These are phyloP conservation scores for Rutpela maculata DNA, from an alignment of 2,888 invertebrate genomes.

Conservation along the genomic window DNA sequence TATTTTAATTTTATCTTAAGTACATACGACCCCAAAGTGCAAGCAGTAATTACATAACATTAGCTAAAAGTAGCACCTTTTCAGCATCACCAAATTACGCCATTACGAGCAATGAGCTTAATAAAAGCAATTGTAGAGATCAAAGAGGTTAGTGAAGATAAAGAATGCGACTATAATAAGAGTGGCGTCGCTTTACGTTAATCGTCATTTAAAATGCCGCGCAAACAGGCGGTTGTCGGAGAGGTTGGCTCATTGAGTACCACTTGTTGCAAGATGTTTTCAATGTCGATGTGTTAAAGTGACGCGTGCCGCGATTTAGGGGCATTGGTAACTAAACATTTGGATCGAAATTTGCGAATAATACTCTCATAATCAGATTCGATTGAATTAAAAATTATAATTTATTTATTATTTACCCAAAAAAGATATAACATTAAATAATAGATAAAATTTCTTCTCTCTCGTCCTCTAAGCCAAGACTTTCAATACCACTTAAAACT, in stretches of 20 bases:
- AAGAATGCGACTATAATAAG: constrained; percentile 70
- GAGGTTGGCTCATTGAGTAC: constrained; percentile 17
- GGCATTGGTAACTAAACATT: no score
- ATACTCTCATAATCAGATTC: no score
- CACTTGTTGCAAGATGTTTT: constrained; percentile 14
- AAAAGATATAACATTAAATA: no score
- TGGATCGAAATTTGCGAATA: no score
- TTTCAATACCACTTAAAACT: no score
- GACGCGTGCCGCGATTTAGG: neutral
- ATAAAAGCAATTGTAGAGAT: constrained; percentile 65
- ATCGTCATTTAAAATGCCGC: constrained; percentile 36
- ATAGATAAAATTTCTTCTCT: no score
- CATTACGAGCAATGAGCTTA: constrained; percentile 57
- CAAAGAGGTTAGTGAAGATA: constrained; percentile 67
- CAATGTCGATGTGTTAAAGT: neutral
- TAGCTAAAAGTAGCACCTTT: constrained; percentile 51
- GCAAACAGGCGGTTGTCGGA: neutral
- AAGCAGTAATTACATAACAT: constrained; percentile 36
- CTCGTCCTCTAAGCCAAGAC: no score
- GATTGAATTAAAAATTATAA: no score
- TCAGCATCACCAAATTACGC: constrained; percentile 62
- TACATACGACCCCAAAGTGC: constrained; percentile 25
- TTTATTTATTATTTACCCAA: no score
- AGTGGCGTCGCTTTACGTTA: constrained; percentile 66
- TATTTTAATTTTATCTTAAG: constrained; percentile 11